These are phyloP conservation scores for Phortica okadai DNA, from an alignment of 2,888 invertebrate genomes.

Conservation along the genomic window DNA sequence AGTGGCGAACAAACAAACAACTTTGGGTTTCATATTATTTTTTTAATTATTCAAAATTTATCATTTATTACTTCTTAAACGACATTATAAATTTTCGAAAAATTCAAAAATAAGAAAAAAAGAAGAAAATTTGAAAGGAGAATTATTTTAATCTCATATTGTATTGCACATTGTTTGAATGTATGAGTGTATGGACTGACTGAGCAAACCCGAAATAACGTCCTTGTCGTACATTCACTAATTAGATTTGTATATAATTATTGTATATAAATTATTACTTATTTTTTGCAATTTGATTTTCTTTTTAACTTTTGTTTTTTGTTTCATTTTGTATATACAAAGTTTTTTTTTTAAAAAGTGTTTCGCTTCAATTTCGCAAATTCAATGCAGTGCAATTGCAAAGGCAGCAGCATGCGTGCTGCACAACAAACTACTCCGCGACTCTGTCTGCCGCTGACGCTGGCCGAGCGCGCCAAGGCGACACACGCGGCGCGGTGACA, in stretches of 20 bases:
- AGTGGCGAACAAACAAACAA: neutral
- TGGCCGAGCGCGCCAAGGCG: neutral
- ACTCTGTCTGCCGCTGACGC: constrained; percentile 13
- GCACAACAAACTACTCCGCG: neutral
- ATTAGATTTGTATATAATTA: too few species aligned
- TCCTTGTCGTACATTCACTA: too few species aligned
- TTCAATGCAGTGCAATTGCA: neutral
- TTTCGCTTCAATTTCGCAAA: neutral
- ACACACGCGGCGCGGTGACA: neutral
- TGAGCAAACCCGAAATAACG: too few species aligned
- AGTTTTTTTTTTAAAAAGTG: neutral
- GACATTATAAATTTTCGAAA: neutral
- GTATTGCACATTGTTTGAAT: neutral
- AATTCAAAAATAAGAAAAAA: neutral
- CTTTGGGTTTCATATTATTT: neutral
- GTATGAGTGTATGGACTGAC: too few species aligned
- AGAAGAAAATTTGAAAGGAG: too few species aligned
- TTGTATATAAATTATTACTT: too few species aligned
- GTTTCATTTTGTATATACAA: neutral
- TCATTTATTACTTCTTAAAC: neutral
- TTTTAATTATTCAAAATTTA: neutral
- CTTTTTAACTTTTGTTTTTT: neutral
- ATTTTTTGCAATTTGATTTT: neutral
- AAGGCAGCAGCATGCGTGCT: neutral
- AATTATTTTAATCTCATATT: neutral